phyloP scores from a whole-genome alignment of 2,113 vertebrate genomes.

The Stigmatopora nigra region DNA sequence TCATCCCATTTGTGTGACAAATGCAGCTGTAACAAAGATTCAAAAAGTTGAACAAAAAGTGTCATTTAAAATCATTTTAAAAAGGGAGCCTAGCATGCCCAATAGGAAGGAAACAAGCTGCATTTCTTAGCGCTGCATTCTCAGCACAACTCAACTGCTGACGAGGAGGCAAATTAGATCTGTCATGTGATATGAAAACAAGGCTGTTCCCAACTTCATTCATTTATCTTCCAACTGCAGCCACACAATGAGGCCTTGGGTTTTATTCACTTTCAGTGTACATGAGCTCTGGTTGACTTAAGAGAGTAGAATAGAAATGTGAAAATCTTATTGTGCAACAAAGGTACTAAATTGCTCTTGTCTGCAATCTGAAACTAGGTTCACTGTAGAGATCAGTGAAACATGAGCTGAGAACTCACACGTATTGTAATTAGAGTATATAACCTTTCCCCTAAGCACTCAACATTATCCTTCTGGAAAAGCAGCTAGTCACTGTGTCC shows the following conservation, averaged over 20 bases:
- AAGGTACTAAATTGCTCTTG: background rate
- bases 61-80: background rate
- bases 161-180: conserved; percentile 27
- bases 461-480: conserved; percentile 1
- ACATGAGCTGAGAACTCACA: background rate
- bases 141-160: conserved; percentile 47
- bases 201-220: background rate
- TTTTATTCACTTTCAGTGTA: no score
- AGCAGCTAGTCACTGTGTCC: background rate
- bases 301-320: no score
- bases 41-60: background rate
- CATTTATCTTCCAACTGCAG: background rate
- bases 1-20: background rate
- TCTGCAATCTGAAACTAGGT: background rate
- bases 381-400: background rate
- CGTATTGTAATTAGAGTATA: background rate
- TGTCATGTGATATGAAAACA: conserved; percentile 30
- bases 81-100: conserved; percentile 9
- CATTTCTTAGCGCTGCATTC: conserved; percentile 15
- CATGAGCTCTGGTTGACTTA: no score
- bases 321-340: background rate
- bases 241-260: background rate
- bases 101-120: conserved; percentile 46
- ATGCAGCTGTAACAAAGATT: background rate
- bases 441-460: background rate